A percentile compares a stretch with the other conserved stretches of the same genome.
phyloP scores from a whole-genome alignment of 2,113 vertebrate genomes.

The Eclectus roratus region DNA sequence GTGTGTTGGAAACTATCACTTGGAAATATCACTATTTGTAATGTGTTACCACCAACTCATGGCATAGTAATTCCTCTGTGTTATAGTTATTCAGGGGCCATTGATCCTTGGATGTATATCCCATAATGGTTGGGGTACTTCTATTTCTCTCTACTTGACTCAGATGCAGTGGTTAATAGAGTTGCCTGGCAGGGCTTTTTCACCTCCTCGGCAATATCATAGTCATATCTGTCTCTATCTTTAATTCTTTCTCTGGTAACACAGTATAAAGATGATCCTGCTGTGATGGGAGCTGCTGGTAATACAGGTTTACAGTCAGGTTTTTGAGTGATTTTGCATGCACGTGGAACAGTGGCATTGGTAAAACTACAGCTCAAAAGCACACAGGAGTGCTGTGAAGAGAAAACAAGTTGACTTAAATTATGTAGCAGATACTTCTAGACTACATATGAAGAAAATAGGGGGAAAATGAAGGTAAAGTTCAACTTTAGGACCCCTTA shows the following conservation, averaged over 20 bases:
- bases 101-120: neutral
- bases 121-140: fast-evolving
- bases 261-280: neutral
- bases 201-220: neutral
- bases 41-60: neutral
- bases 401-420: neutral
- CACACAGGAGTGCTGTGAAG: neutral
- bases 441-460: neutral
- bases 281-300: neutral
- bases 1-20: neutral
- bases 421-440: neutral
- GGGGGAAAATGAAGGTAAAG: neutral
- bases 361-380: neutral
- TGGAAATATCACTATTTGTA: neutral
- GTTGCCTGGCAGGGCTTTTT: neutral
- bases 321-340: neutral
- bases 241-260: neutral
- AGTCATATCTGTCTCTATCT: neutral
- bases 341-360: neutral
- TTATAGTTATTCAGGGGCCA: fast-evolving
- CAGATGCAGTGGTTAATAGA: neutral
- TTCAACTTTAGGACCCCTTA: neutral
- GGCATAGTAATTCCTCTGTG: neutral
- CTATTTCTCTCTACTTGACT: neutral
- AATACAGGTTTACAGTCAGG: neutral